phyloP scores from a whole-genome alignment of 2,797 vertebrate genomes.

The Eulemur rubriventer region DNA sequence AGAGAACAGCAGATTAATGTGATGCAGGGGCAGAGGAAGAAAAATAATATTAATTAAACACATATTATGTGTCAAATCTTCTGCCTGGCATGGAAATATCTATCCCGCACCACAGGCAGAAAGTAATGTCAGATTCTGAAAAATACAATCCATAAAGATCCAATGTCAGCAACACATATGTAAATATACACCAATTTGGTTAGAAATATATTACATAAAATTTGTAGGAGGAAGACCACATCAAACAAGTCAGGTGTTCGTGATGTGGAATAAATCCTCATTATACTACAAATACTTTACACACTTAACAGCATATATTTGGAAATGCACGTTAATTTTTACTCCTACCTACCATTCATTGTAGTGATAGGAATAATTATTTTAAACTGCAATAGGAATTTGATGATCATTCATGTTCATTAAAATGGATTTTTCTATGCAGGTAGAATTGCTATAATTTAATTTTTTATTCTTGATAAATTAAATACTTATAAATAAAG shows the following conservation, averaged over 20 bases:
- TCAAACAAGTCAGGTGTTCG: background rate
- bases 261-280: background rate
- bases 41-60: constrained; percentile 18
- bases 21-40: background rate
- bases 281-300: background rate
- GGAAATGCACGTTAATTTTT: background rate
- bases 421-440: background rate
- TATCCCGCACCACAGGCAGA: background rate
- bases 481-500: background rate
- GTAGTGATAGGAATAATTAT: background rate
- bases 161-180: background rate
- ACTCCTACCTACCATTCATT: background rate
- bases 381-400: background rate
- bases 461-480: background rate
- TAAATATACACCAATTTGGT: background rate
- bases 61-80: background rate
- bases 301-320: background rate
- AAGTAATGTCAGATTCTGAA: background rate
- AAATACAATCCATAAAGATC: background rate
- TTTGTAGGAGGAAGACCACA: background rate
- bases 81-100: background rate
- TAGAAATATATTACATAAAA: background rate
- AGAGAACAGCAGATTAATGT: background rate
- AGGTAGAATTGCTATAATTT: background rate
- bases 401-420: background rate